Evolutionary conservation across 2,797 vertebrate genomes (phyloP).

Genomic region (Takifugu rubripes): DNA sequence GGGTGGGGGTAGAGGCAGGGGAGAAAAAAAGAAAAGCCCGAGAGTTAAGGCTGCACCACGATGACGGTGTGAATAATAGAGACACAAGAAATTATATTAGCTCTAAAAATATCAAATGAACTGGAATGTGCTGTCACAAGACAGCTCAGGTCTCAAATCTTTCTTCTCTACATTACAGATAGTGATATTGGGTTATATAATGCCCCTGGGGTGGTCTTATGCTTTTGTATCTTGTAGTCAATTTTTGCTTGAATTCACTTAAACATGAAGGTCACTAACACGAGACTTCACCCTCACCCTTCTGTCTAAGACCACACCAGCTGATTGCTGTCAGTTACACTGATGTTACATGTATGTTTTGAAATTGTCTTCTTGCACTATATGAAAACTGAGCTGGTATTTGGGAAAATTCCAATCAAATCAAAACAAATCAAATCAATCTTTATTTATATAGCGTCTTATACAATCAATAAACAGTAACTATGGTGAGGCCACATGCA

Average conservation of each 20-base stretch:
- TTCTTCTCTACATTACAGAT: background rate
- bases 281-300: background rate
- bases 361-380: no score
- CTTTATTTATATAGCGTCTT: no score
- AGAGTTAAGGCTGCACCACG: constrained; percentile 25
- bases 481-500: no score
- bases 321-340: no score
- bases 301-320: no score
- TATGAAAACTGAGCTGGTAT: no score
- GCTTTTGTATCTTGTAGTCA: background rate
- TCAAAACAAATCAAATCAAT: no score
- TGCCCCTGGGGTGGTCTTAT: constrained; percentile 10
- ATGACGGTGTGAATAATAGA: constrained; percentile 46
- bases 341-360: no score
- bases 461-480: no score
- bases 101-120: constrained; percentile 31
- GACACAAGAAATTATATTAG: no score
- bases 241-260: constrained; percentile 1
- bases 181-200: constrained; percentile 12
- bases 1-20: background rate
- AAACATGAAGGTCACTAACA: background rate
- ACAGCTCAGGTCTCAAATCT: constrained; percentile 3
- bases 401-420: no score
- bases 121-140: constrained; percentile 31
- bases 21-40: background rate